phyloP scores from a whole-genome alignment of 2,113 vertebrate genomes.

The Crypturellus undulatus region DNA sequence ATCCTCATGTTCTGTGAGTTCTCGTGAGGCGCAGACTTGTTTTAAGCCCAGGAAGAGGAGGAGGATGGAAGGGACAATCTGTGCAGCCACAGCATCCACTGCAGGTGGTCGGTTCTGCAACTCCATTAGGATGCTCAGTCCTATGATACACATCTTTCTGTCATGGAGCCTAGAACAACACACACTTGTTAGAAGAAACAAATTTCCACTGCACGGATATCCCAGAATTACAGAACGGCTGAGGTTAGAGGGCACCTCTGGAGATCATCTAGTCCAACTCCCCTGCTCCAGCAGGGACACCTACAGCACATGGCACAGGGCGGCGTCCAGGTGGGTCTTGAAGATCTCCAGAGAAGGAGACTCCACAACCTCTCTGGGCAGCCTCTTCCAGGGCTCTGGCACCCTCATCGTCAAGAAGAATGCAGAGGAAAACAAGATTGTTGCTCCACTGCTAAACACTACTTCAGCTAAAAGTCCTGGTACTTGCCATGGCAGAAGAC shows the following conservation, averaged over 20 bases:
- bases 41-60: constrained; percentile 96
- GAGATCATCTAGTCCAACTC: too few relatives aligned
- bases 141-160: constrained; percentile 97
- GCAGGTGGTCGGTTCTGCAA: constrained; percentile 88
- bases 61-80: constrained; percentile 94
- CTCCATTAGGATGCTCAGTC: constrained; percentile 93
- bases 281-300: too few relatives aligned
- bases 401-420: too few relatives aligned
- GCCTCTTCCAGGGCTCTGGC: too few relatives aligned
- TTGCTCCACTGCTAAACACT: neutral
- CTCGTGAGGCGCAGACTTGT: constrained; percentile 89
- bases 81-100: constrained; percentile 85
- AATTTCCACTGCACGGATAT: neutral
- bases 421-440: neutral
- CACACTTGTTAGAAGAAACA: neutral
- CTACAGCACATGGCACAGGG: too few relatives aligned
- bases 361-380: too few relatives aligned
- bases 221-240: too few relatives aligned
- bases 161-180: constrained; percentile 88
- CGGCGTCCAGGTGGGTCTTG: too few relatives aligned
- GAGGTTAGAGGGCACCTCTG: too few relatives aligned
- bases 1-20: constrained; percentile 84
- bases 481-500: neutral
- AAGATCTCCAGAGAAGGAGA: too few relatives aligned
- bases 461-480: neutral